phyloP scores from a whole-genome alignment of 1,140 invertebrate species.

The Acromyrmex heyeri region DNA sequence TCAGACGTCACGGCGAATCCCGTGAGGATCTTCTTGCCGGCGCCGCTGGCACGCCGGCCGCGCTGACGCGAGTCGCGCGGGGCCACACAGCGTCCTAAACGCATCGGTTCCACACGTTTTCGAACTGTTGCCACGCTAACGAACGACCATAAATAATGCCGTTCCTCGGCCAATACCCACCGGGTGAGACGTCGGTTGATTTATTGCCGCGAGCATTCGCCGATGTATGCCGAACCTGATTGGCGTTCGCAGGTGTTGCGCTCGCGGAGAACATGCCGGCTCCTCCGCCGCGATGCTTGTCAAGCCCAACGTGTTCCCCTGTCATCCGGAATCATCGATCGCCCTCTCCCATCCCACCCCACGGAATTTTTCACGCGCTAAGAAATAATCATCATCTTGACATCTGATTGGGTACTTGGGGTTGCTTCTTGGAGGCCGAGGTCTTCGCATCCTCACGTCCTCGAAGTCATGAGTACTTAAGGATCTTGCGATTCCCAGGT shows the following conservation, averaged over 20 bases:
- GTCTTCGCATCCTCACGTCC: background rate
- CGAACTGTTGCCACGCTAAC: slow-evolving; percentile 79
- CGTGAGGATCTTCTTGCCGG: background rate
- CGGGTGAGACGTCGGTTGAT: slow-evolving; percentile 79
- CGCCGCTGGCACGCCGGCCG: background rate
- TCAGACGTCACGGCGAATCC: background rate
- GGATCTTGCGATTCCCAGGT: background rate
- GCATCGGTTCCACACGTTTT: slow-evolving; percentile 73
- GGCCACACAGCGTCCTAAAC: slow-evolving; percentile 72
- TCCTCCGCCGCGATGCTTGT: slow-evolving; percentile 55
- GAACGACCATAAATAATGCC: slow-evolving; percentile 81
- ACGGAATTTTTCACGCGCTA: too few species aligned
- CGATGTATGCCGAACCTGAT: slow-evolving; percentile 77
- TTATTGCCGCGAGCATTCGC: slow-evolving; percentile 73
- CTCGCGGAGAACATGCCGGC: slow-evolving; percentile 44
- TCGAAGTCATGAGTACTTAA: background rate
- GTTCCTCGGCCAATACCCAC: slow-evolving; percentile 63
- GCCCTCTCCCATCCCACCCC: background rate
- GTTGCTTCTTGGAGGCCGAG: background rate
- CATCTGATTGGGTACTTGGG: background rate
- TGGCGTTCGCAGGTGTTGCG: slow-evolving; percentile 80
- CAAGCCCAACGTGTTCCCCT: slow-evolving; percentile 66
- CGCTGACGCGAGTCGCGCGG: slow-evolving; percentile 70
- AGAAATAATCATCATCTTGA: too few species aligned
- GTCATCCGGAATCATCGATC: slow-evolving; percentile 71